A percentile compares a stretch with the other conserved stretches of the same genome.
These are phyloP conservation scores for Loripinus fragilis DNA, from an alignment of 2,888 invertebrate genomes.

Conservation along the genomic window DNA sequence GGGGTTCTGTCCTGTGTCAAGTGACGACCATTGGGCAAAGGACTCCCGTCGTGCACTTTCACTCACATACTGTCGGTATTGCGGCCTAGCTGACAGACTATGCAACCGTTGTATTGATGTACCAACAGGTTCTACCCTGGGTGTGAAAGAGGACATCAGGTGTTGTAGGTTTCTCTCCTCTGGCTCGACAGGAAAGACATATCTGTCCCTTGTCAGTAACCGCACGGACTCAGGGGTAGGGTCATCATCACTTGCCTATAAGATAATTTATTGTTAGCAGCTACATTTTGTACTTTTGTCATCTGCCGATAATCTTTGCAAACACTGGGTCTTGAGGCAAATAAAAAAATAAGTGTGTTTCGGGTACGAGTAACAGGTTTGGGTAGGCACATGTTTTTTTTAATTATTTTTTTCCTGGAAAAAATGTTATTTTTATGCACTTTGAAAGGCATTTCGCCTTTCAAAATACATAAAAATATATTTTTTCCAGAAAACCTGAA, in stretches of 20 bases:
- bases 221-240: not conserved
- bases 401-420: no score
- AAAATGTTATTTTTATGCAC: no score
- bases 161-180: constrained; percentile 8
- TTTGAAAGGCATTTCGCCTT: no score
- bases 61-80: constrained; percentile 40
- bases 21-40: constrained; percentile 43
- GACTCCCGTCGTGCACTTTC: constrained; percentile 25
- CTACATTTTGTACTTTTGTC: no score
- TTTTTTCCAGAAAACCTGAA: no score
- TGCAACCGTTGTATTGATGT: not conserved
- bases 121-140: constrained; percentile 6
- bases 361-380: no score
- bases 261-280: not conserved
- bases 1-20: constrained; percentile 33
- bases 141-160: constrained; percentile 2
- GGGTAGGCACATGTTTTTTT: no score
- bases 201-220: not conserved
- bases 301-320: no score
- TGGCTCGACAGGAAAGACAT: not conserved
- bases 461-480: no score
- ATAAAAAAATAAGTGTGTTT: no score
- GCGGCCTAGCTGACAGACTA: constrained; percentile 11
- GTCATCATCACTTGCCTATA: constrained; percentile 1
- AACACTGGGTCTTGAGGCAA: no score